phyloP scores from a whole-genome alignment of 2,113 vertebrate genomes.

The Lichenostomus cassidix region DNA sequence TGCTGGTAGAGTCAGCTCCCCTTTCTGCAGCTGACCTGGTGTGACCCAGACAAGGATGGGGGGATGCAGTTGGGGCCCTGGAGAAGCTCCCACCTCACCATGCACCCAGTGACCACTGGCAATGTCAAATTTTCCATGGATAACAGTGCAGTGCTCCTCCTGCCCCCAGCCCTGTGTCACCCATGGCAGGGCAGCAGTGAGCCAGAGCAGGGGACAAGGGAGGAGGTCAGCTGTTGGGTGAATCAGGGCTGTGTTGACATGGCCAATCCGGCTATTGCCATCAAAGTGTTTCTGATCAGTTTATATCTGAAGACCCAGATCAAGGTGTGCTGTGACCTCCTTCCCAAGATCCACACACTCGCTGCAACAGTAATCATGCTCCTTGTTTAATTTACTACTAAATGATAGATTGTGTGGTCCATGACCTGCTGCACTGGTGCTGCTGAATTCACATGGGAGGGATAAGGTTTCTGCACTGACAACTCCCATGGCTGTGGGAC shows the following conservation, averaged over 20 bases:
- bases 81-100: background rate
- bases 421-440: background rate
- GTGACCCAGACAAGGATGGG: background rate
- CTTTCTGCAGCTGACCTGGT: background rate
- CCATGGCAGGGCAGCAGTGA: background rate
- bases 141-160: background rate
- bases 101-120: background rate
- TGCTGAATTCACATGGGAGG: background rate
- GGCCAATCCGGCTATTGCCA: background rate
- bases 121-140: background rate
- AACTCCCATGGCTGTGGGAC: background rate
- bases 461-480: background rate
- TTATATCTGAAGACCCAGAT: background rate
- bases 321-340: background rate
- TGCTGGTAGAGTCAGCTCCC: background rate
- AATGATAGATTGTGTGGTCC: background rate
- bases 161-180: too few species aligned
- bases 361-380: background rate
- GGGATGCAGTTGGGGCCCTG: accelerated
- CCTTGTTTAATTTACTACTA: background rate
- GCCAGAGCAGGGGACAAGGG: background rate
- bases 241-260: background rate
- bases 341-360: accelerated
- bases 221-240: background rate
- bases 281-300: accelerated